phyloP scores from a whole-genome alignment of 2,888 invertebrate species.

The Agrochola lychnidis region DNA sequence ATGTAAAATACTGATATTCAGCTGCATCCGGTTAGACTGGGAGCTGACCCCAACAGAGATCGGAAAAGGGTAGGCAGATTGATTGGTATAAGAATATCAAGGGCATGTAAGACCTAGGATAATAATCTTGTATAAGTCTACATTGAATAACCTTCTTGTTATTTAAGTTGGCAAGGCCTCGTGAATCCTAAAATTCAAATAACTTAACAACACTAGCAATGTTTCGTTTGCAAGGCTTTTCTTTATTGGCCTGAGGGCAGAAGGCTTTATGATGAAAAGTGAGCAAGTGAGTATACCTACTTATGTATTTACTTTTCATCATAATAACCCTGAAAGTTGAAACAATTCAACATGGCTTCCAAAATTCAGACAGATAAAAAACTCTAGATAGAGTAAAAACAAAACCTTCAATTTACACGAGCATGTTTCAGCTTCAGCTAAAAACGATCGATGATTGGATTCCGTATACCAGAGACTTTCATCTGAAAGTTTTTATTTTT shows the following conservation, averaged over 20 bases:
- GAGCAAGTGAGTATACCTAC: not conserved
- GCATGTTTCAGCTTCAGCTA: slow-evolving; percentile 20
- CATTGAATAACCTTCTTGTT: not conserved
- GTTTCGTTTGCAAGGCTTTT: slow-evolving; percentile 6
- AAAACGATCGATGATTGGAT: slow-evolving; percentile 43
- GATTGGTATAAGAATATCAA: not conserved
- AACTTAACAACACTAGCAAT: not conserved
- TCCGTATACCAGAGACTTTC: slow-evolving; percentile 12
- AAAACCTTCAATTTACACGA: slow-evolving; percentile 42
- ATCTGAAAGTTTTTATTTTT: slow-evolving; percentile 49
- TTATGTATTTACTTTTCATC: not conserved
- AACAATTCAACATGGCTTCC: slow-evolving; percentile 8
- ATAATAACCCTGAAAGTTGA: slow-evolving; percentile 1
- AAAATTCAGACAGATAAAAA: slow-evolving; percentile 6
- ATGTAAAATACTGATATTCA: too few relatives aligned
- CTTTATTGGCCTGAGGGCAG: not conserved
- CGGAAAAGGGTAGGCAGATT: too few relatives aligned
- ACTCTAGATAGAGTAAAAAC: slow-evolving; percentile 20
- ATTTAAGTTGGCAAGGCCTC: too few relatives aligned
- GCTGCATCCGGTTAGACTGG: too few relatives aligned
- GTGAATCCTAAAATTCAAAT: not conserved
- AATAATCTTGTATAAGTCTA: not conserved
- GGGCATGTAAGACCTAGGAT: not conserved
- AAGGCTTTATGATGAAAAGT: not conserved
- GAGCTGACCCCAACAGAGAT: too few relatives aligned